A percentile compares a stretch with the other conserved stretches of the same genome.
Conservation (phyloP, 2,797 vertebrate species). For the Aphelocoma californica region DNA sequence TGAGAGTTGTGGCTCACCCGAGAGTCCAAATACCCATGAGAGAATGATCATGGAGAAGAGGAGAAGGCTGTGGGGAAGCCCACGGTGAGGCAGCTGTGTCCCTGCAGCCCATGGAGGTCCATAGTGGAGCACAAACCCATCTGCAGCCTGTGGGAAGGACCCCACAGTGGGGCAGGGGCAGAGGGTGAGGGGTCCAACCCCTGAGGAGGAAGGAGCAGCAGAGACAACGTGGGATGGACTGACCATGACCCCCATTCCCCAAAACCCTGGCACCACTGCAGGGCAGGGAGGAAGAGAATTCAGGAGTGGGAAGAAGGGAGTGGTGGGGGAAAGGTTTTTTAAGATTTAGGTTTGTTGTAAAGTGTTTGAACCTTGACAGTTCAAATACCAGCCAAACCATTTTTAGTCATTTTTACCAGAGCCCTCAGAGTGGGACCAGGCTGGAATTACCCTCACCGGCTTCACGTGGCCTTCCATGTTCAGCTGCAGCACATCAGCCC, state of each 20-base stretch:
- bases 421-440: no score
- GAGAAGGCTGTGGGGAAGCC: background rate
- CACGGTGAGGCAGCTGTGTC: background rate
- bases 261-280: background rate
- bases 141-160: rapidly evolving
- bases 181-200: background rate
- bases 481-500: no score
- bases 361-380: no score
- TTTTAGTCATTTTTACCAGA: no score
- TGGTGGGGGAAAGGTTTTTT: background rate
- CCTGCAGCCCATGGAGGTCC: background rate
- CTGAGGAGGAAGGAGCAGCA: background rate
- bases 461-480: no score
- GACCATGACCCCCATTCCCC: background rate
- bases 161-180: background rate
- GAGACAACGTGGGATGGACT: background rate
- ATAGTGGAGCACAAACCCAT: background rate
- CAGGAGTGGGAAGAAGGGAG: background rate
- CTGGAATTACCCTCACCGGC: no score
- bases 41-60: background rate
- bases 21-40: background rate
- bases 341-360: no score
- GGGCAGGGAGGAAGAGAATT: background rate
- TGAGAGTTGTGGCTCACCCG: background rate
- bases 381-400: no score